These are phyloP conservation scores for Botia kubotai DNA, from an alignment of 2,797 vertebrate genomes.

Conservation along the genomic window DNA sequence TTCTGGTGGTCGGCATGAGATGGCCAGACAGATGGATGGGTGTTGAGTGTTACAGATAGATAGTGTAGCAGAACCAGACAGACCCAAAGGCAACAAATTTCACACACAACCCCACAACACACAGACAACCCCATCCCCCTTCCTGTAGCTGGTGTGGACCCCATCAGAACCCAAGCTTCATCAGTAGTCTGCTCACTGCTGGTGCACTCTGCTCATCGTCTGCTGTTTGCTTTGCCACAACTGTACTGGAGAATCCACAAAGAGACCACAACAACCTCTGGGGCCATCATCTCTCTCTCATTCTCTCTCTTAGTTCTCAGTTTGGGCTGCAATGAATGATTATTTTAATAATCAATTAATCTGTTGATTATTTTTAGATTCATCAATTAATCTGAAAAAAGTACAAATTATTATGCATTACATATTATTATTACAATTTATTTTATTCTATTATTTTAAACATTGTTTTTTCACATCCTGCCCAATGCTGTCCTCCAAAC, in stretches of 20 bases:
- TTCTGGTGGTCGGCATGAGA: background rate
- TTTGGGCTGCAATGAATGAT: no score
- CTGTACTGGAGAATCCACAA: conserved; percentile 49
- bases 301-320: conserved; percentile 47
- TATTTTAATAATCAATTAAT: no score
- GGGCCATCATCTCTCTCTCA: conserved; percentile 1
- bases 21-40: background rate
- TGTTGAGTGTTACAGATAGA: background rate
- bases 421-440: no score
- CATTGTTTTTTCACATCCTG: no score
- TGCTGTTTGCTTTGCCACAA: conserved; percentile 54
- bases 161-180: conserved; percentile 37
- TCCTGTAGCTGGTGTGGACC: conserved; percentile 6
- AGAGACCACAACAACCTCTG: conserved; percentile 31
- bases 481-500: no score
- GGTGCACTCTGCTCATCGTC: conserved; percentile 47
- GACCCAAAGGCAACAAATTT: conserved; percentile 11
- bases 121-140: background rate
- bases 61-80: background rate
- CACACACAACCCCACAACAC: conserved; percentile 1
- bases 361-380: background rate
- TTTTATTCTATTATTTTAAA: no score
- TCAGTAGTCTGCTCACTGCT: conserved; percentile 63
- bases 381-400: no score
- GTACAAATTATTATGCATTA: no score